Evolutionary conservation across 2,797 vertebrate genomes (phyloP).

Genomic region (Halcyon chelicuti): DNA sequence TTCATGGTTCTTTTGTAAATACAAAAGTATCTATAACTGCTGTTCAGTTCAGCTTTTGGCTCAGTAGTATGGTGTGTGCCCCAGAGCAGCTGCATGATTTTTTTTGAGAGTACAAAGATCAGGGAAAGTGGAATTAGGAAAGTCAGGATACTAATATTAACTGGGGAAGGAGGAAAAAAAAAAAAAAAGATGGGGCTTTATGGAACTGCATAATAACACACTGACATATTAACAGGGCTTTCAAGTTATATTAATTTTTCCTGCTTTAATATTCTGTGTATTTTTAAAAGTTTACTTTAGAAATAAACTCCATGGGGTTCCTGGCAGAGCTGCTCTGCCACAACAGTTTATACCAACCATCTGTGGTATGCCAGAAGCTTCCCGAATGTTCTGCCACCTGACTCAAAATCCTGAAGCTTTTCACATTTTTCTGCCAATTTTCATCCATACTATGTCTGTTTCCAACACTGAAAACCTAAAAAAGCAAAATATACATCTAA

Average conservation of each 20-base stretch:
- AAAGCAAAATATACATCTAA: constrained; percentile 74
- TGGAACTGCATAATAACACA: background rate
- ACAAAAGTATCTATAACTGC: background rate
- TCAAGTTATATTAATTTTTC: constrained; percentile 2
- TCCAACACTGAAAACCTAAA: constrained; percentile 65
- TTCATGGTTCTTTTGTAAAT: background rate
- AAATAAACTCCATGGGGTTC: constrained; percentile 74
- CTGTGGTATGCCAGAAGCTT: constrained; percentile 78
- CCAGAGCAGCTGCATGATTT: background rate
- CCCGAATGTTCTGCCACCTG: constrained; percentile 80
- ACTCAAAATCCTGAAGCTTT: constrained; percentile 76
- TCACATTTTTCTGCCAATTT: constrained; percentile 74
- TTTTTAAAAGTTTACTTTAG: constrained; percentile 75
- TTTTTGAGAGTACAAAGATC: background rate
- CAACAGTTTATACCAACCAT: constrained; percentile 78
- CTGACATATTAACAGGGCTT: background rate
- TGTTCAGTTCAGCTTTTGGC: background rate
- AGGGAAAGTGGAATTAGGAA: background rate
- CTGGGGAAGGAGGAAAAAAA: background rate
- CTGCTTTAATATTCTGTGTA: constrained; percentile 12
- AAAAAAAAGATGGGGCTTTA: background rate
- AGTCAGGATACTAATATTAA: background rate
- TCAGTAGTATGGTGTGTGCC: background rate
- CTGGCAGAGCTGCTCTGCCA: constrained; percentile 76
- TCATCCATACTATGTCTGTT: constrained; percentile 70